Conservation (phyloP, 2,797 vertebrate genomes). For the Takifugu rubripes region DNA sequence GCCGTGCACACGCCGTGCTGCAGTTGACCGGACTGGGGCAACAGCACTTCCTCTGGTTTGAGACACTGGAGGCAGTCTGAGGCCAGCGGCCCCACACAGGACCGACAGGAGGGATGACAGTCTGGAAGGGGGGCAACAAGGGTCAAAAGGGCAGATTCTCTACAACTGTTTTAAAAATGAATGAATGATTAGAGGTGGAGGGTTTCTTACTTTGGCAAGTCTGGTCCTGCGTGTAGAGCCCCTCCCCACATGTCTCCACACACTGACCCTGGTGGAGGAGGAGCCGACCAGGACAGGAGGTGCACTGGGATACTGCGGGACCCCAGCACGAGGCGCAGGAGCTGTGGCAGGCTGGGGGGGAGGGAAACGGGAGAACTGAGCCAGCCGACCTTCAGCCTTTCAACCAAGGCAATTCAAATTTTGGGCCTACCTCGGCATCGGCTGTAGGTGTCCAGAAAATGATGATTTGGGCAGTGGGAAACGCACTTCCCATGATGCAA, state of each 20-base stretch:
- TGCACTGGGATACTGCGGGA: conserved; percentile 80
- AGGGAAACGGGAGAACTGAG: not conserved
- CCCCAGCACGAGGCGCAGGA: conserved; percentile 83
- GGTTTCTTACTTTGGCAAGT: conserved; percentile 82
- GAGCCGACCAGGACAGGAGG: conserved; percentile 69
- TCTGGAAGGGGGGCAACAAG: conserved; percentile 58
- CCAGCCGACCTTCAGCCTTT: not conserved
- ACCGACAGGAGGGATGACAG: conserved; percentile 84
- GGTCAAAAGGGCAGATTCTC: not conserved
- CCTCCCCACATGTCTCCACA: conserved; percentile 82
- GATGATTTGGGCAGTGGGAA: conserved; percentile 76
- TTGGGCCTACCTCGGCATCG: conserved; percentile 81
- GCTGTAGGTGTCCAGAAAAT: conserved; percentile 69
- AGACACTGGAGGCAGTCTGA: conserved; percentile 79
- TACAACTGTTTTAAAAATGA: not conserved
- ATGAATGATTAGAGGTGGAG: not conserved
- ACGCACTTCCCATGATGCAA: conserved; percentile 81
- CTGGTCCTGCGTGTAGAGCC: conserved; percentile 76
- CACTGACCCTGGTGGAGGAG: conserved; percentile 80
- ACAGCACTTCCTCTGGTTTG: conserved; percentile 74
- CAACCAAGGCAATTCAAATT: not conserved
- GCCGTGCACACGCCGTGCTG: conserved; percentile 76
- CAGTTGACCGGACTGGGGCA: conserved; percentile 40
- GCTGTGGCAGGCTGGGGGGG: conserved; percentile 79
- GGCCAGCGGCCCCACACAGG: conserved; percentile 79